A percentile compares a stretch with the other conserved stretches of the same genome.
These are phyloP conservation scores for Drosophila mayaguana DNA, from an alignment of 2,888 invertebrate species.

Conservation along the genomic window DNA sequence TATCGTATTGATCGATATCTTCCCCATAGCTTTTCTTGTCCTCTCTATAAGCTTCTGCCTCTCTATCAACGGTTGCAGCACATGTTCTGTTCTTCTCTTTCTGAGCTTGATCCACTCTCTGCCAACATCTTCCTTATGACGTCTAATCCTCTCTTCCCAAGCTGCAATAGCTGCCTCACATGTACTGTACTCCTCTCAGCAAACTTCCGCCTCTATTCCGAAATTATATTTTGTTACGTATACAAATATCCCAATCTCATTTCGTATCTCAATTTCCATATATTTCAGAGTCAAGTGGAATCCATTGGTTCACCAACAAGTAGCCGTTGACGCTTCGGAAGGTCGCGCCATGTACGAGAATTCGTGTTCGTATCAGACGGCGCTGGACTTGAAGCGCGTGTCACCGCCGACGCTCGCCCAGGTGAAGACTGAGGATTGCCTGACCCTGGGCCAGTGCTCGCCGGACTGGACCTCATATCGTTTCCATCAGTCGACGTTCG, in stretches of 20 bases:
- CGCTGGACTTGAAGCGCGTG: slow-evolving; percentile 91
- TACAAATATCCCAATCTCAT: not conserved
- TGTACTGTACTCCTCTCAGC: no score
- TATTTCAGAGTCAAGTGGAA: slow-evolving; percentile 83
- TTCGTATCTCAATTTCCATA: not conserved
- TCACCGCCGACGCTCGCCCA: slow-evolving; percentile 85
- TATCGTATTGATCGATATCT: no score
- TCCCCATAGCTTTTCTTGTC: no score
- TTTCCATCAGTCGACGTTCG: slow-evolving; percentile 94
- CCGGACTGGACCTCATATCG: slow-evolving; percentile 92
- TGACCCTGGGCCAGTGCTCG: slow-evolving; percentile 86
- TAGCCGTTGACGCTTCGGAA: slow-evolving; percentile 64
- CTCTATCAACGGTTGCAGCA: no score
- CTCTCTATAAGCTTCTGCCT: no score
- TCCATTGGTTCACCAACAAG: slow-evolving; percentile 76
- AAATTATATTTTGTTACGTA: no score
- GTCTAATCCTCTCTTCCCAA: no score
- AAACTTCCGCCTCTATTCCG: no score
- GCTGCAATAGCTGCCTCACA: no score
- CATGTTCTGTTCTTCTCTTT: no score
- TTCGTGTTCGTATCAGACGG: slow-evolving; percentile 95
- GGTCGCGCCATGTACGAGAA: slow-evolving; percentile 92
- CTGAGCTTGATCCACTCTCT: no score
- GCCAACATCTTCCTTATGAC: no score
- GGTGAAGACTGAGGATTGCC: slow-evolving; percentile 86